These are phyloP conservation scores for Amphilophus citrinellus DNA, from an alignment of 2,113 vertebrate species.

Conservation along the genomic window DNA sequence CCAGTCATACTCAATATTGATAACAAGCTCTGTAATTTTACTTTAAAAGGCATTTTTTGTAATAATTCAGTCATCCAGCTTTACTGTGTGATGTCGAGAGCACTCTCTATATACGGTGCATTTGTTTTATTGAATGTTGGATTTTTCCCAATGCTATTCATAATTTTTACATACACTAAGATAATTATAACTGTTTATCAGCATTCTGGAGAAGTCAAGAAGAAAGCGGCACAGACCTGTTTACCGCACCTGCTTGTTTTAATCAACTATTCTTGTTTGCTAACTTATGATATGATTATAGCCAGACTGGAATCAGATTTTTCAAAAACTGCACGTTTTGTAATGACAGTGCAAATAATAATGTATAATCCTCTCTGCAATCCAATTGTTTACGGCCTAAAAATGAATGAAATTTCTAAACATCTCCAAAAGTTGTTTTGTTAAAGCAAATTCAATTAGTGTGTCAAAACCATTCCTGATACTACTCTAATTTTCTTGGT, in stretches of 20 bases:
- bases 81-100: not conserved
- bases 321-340: not conserved
- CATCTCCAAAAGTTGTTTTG: not conserved
- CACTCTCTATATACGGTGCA: not conserved
- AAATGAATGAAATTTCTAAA: slow-evolving; percentile 37
- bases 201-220: not conserved
- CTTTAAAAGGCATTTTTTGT: slow-evolving; percentile 5
- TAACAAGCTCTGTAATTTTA: not conserved
- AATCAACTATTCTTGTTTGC: not conserved
- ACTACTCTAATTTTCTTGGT: too few species aligned
- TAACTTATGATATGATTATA: not conserved
- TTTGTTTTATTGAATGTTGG: not conserved
- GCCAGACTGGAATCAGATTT: not conserved
- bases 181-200: not conserved
- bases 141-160: not conserved
- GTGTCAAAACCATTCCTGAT: not conserved
- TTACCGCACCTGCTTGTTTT: slow-evolving; percentile 22
- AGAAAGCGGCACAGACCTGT: slow-evolving; percentile 15
- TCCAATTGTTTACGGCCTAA: slow-evolving; percentile 29
- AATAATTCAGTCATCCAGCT: not conserved
- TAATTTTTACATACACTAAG: not conserved
- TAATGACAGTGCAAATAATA: slow-evolving; percentile 20
- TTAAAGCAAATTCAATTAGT: not conserved
- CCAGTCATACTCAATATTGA: not conserved
- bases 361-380: slow-evolving; percentile 16